phyloP scores from a whole-genome alignment of 2,113 vertebrate species.

The Aix galericulata region DNA sequence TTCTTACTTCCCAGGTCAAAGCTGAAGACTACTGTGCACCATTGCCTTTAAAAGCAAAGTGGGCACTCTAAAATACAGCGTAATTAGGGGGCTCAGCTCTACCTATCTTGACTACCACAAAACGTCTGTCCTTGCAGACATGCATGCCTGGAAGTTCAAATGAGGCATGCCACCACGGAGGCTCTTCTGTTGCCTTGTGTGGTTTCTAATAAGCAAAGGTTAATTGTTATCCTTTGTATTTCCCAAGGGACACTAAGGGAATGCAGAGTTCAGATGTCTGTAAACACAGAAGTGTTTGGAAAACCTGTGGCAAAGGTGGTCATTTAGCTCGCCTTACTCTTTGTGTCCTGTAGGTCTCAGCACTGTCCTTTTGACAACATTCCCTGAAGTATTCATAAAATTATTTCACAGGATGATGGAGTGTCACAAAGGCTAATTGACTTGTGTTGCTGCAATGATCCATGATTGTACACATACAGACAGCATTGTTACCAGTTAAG shows the following conservation, averaged over 20 bases:
- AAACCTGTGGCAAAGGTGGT: slow-evolving; percentile 23
- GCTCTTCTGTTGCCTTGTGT: not conserved
- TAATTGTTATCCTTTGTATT: slow-evolving; percentile 28
- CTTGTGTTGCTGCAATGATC: slow-evolving; percentile 42
- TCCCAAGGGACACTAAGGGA: not conserved
- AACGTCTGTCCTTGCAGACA: not conserved
- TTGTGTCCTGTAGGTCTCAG: not conserved
- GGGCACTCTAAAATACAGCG: not conserved
- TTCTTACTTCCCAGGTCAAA: not conserved
- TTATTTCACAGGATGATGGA: not conserved
- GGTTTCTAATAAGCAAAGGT: slow-evolving; percentile 34
- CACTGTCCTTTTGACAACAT: not conserved
- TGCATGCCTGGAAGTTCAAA: not conserved
- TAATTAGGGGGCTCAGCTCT: not conserved
- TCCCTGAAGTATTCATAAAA: slow-evolving; percentile 44
- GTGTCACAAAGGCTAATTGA: slow-evolving; percentile 67
- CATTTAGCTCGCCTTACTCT: slow-evolving; percentile 23
- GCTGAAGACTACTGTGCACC: not conserved
- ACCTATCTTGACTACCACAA: not conserved
- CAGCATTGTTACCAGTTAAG: slow-evolving; percentile 25
- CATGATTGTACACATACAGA: not conserved
- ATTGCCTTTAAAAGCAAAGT: not conserved
- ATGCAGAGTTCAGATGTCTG: not conserved
- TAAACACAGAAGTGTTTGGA: slow-evolving; percentile 1
- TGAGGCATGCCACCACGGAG: not conserved